These are phyloP conservation scores for Protophormia terraenovae DNA, from an alignment of 2,888 invertebrate genomes.

Conservation along the genomic window DNA sequence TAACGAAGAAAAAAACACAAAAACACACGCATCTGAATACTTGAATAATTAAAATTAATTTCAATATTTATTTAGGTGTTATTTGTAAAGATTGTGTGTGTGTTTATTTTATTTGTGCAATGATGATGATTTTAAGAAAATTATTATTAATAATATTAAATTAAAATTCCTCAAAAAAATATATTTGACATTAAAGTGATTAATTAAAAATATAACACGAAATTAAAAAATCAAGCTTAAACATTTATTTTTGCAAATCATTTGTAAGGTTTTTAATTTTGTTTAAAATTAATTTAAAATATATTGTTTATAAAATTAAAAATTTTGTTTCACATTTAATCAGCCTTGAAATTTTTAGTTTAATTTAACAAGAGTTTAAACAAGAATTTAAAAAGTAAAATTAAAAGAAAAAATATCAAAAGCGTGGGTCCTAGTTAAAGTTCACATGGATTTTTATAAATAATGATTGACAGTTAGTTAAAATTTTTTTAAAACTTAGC, in stretches of 20 bases:
- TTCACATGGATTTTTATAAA: not conserved
- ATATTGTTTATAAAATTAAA: not conserved
- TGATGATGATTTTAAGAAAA: not conserved
- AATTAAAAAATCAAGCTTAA: not conserved
- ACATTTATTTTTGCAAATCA: not conserved
- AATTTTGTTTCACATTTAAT: not conserved
- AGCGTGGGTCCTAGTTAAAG: not conserved
- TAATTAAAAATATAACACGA: constrained; percentile 16
- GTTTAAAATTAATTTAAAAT: constrained; percentile 5
- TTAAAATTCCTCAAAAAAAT: not conserved
- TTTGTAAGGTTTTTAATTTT: not conserved
- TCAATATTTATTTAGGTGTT: not conserved
- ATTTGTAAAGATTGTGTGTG: not conserved
- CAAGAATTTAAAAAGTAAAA: not conserved
- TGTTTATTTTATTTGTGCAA: not conserved
- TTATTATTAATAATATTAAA: not conserved
- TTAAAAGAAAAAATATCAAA: too few species aligned
- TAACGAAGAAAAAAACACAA: not conserved
- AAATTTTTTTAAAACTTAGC: too few species aligned
- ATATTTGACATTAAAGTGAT: constrained; percentile 1
- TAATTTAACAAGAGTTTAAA: not conserved
- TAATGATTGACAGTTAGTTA: not conserved
- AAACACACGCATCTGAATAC: not conserved
- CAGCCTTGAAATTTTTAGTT: not conserved
- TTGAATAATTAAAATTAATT: not conserved